Evolutionary conservation across 2,113 vertebrate species (phyloP).

Genomic region (Hiodon tergisus): DNA sequence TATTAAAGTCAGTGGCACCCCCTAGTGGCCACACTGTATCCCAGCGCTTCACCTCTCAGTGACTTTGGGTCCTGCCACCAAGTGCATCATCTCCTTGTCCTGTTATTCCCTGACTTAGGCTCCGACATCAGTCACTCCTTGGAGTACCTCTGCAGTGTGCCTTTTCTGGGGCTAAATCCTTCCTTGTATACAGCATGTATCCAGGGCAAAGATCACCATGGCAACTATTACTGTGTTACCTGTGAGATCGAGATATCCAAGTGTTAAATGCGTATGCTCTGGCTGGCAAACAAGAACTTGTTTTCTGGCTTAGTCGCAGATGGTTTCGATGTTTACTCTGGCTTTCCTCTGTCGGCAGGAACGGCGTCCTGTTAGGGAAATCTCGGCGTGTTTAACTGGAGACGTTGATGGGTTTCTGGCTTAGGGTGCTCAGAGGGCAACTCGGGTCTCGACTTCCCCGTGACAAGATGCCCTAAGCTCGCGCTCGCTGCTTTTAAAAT

Average conservation of each 20-base stretch:
- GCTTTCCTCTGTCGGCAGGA: neutral
- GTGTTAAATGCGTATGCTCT: constrained; percentile 1
- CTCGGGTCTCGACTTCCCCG: too few species aligned
- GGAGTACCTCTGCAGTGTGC: too few species aligned
- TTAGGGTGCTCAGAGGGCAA: too few species aligned
- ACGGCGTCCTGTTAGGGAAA: neutral
- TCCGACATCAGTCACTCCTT: too few species aligned
- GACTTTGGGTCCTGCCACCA: neutral
- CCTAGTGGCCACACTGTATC: neutral
- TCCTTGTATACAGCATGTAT: too few species aligned
- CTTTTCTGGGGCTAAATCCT: too few species aligned
- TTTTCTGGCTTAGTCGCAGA: neutral
- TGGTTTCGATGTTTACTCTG: neutral
- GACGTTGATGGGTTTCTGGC: neutral
- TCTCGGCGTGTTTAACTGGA: neutral
- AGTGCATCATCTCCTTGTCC: too few species aligned
- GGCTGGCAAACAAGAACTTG: constrained; percentile 6
- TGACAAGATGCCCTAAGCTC: too few species aligned
- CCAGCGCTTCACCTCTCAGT: neutral
- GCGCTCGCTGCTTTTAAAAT: too few species aligned
- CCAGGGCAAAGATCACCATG: constrained; percentile 7
- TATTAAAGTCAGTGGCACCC: neutral
- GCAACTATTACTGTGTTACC: neutral
- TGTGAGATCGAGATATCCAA: neutral
- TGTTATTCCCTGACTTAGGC: too few species aligned